Evolutionary conservation across 2,888 invertebrate genomes (phyloP).

Genomic region (Portevinia maculata): DNA sequence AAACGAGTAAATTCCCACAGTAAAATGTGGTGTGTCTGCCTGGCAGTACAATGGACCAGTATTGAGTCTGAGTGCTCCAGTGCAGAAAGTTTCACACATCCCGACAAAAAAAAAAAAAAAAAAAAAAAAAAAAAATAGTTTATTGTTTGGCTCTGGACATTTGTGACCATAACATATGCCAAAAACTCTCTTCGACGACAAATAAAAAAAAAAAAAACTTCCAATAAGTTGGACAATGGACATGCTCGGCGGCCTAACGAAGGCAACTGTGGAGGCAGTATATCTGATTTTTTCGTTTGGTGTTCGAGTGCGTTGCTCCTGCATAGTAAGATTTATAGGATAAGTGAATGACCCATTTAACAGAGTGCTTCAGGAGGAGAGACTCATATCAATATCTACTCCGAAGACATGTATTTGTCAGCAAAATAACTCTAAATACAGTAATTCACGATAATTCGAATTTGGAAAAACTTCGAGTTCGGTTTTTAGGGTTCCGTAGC

Average conservation of each 20-base stretch:
- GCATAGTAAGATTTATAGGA: background rate
- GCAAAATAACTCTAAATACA: background rate
- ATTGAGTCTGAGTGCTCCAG: too few relatives aligned
- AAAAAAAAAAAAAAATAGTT: too few relatives aligned
- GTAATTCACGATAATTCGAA: too few relatives aligned
- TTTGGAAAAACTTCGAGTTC: too few relatives aligned
- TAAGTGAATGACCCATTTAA: conserved; percentile 10
- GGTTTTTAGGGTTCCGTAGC: too few relatives aligned
- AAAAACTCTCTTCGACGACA: conserved; percentile 58
- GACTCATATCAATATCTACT: background rate
- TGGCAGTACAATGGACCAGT: too few relatives aligned
- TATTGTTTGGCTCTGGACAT: conserved; percentile 67
- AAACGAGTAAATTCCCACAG: too few relatives aligned
- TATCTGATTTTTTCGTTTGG: conserved; percentile 29
- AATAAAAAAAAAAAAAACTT: conserved; percentile 38
- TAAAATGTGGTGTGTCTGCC: too few relatives aligned
- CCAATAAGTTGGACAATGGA: conserved; percentile 43
- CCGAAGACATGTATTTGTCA: background rate
- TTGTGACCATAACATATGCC: conserved; percentile 67
- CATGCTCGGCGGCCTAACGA: conserved; percentile 12
- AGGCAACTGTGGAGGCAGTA: conserved; percentile 40
- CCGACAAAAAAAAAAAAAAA: too few relatives aligned
- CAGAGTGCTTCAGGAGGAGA: conserved; percentile 1
- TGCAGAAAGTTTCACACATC: too few relatives aligned
- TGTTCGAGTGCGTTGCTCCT: conserved; percentile 9